These are phyloP conservation scores for Lithophane ornitopus DNA, from an alignment of 2,888 invertebrate species.

Conservation along the genomic window DNA sequence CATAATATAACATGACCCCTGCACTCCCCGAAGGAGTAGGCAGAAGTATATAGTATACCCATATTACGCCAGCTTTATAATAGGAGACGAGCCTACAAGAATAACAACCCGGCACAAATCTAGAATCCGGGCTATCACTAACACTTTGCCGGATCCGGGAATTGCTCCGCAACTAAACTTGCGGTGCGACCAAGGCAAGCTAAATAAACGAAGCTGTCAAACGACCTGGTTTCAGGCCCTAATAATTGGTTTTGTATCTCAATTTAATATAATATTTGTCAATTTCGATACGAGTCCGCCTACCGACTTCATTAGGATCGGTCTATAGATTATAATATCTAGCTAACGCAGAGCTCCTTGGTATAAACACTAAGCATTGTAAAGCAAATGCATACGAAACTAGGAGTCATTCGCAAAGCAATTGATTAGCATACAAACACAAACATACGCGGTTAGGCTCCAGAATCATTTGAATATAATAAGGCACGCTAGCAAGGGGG, in stretches of 20 bases:
- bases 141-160: background rate
- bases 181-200: background rate
- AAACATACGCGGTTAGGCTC: conserved; percentile 28
- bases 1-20: background rate
- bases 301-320: conserved; percentile 16
- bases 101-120: background rate
- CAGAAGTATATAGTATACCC: too few relatives aligned
- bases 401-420: conserved; percentile 43
- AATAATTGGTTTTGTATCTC: conserved; percentile 10
- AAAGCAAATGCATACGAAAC: conserved; percentile 11
- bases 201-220: background rate
- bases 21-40: too few relatives aligned
- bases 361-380: background rate
- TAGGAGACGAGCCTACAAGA: background rate
- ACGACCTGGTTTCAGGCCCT: conserved; percentile 1
- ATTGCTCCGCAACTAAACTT: background rate
- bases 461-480: conserved; percentile 63
- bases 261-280: conserved; percentile 12
- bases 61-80: background rate
- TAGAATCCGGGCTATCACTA: background rate
- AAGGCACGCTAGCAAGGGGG: conserved; percentile 26
- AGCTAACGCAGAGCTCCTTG: conserved; percentile 13
- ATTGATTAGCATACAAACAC: conserved; percentile 45
- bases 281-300: conserved; percentile 10
- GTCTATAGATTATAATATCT: conserved; percentile 4